Conservation (phyloP, 1,140 invertebrate genomes). For the Drosophila lowei region DNA sequence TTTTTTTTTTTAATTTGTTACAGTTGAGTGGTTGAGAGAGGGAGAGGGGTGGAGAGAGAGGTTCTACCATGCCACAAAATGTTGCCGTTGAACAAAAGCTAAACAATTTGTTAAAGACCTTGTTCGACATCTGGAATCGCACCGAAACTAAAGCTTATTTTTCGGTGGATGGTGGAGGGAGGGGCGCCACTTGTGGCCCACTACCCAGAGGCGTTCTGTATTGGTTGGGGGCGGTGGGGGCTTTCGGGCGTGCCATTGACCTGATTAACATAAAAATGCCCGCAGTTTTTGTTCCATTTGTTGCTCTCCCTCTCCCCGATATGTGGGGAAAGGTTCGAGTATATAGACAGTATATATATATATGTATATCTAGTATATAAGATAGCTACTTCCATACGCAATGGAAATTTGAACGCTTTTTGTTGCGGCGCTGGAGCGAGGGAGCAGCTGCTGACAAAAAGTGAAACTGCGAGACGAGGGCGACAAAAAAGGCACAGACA, state of each 20-base stretch:
- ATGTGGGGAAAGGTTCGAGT: not conserved
- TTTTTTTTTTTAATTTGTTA: slow-evolving; percentile 14
- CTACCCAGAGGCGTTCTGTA: slow-evolving; percentile 1
- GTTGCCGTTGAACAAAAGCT: slow-evolving; percentile 8
- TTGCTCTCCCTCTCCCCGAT: slow-evolving; percentile 29
- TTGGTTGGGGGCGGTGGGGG: slow-evolving; percentile 1
- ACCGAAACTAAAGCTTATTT: slow-evolving; percentile 23
- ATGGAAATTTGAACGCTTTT: slow-evolving; percentile 65
- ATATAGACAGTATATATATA: slow-evolving; percentile 3
- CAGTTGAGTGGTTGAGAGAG: not conserved
- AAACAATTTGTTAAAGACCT: slow-evolving; percentile 32
- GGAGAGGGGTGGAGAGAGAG: not conserved
- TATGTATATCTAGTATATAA: slow-evolving; percentile 36
- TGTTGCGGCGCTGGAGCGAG: slow-evolving; percentile 19
- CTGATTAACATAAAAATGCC: slow-evolving; percentile 75
- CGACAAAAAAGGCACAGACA: slow-evolving; percentile 65
- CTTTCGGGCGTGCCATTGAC: slow-evolving; percentile 62
- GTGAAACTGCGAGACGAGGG: slow-evolving; percentile 71
- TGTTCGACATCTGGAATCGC: slow-evolving; percentile 11
- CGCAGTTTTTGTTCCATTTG: slow-evolving; percentile 68
- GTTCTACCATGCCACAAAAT: slow-evolving; percentile 3
- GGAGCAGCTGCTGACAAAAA: slow-evolving; percentile 62
- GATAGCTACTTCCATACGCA: slow-evolving; percentile 51
- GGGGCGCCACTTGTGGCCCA: slow-evolving; percentile 27
- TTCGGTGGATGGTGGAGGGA: slow-evolving; percentile 1